A percentile compares a stretch with the other conserved stretches of the same genome.
phyloP scores from a whole-genome alignment of 2,797 vertebrate genomes.

The Tachyglossus aculeatus region DNA sequence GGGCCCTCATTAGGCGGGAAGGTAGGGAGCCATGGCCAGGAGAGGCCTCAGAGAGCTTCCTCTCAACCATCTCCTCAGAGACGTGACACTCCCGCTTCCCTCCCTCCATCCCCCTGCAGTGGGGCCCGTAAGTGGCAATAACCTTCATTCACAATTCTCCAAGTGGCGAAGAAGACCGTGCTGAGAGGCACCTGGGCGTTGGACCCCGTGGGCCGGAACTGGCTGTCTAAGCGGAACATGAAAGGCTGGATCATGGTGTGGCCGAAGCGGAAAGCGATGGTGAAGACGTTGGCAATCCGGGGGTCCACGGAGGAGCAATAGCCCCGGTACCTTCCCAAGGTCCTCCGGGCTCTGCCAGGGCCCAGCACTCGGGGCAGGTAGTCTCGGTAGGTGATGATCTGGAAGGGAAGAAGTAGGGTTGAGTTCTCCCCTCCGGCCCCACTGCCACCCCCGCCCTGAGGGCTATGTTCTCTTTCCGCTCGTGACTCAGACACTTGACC shows the following conservation, averaged over 20 bases:
- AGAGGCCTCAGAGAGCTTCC: too few relatives aligned
- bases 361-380: slow-evolving; percentile 84
- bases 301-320: slow-evolving; percentile 78
- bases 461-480: too few relatives aligned
- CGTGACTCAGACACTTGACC: not conserved
- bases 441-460: not conserved
- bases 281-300: slow-evolving; percentile 83
- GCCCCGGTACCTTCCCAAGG: slow-evolving; percentile 73
- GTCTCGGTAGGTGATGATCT: slow-evolving; percentile 83
- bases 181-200: slow-evolving; percentile 74
- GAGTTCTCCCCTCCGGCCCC: not conserved
- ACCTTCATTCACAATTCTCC: slow-evolving; percentile 82
- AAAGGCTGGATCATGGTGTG: slow-evolving; percentile 83
- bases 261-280: slow-evolving; percentile 85
- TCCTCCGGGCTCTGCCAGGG: not conserved
- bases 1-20: too few relatives aligned
- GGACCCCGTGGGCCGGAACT: slow-evolving; percentile 60
- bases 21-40: too few relatives aligned
- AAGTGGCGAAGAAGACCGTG: slow-evolving; percentile 80
- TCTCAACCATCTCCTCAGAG: too few relatives aligned
- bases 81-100: too few relatives aligned
- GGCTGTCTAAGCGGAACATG: slow-evolving; percentile 72
- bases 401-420: not conserved
- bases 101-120: too few relatives aligned
- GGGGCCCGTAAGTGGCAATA: too few relatives aligned